Base-by-base conservation (phyloP, 1,140 invertebrate genomes). In the Fragariocoptes setiger region DNA sequence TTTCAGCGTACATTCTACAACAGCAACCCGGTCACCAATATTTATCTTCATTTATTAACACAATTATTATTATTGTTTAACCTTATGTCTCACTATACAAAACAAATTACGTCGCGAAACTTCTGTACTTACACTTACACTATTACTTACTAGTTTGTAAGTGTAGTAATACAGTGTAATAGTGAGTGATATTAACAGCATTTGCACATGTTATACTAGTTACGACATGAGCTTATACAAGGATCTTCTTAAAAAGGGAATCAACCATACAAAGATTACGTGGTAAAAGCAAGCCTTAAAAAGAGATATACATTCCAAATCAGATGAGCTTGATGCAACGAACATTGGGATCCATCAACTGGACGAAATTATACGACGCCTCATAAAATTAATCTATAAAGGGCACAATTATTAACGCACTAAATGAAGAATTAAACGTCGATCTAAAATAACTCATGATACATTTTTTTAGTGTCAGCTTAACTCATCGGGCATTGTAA, bases 111-210 rank as follows among this genome's bases (percentile, higher is more conserved):
- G n/a, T n/a, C n/a, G n/a, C n/a, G n/a, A n/a, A n/a, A n/a, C n/a
- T n/a, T n/a, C n/a, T n/a, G n/a, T n/a, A n/a, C n/a, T n/a, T n/a
- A n/a, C n/a, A n/a, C n/a, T n/a, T n/a, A n/a, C n/a, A n/a, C n/a
- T n/a, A n/a, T n/a, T n/a, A n/a, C n/a, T n/a, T n/a, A n/a, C n/a
- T n/a, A n/a, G n/a, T n/a, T n/a, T n/a, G n/a, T n/a, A n/a, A n/a
- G n/a, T n/a, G n/a, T n/a, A n/a, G n/a, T n/a, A n/a, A n/a, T n/a
- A n/a, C n/a, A n/a, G n/a, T n/a, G n/a, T n/a, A n/a, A n/a, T n/a
- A n/a, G n/a, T n/a, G n/a, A n/a, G n/a, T n/a, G 85, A 56, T 59
- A 82, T 41, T 74, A 83, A 53, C 79, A 80, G 49, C 71, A 70
- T 50, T 69, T 68, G 44, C 75, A 78, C 49, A 70, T 61, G 50